Evolutionary conservation across 2,888 invertebrate genomes (phyloP), one percentile per base, ranked within the genome.

Genomic region (Tubulanus polymorphus): DNA sequence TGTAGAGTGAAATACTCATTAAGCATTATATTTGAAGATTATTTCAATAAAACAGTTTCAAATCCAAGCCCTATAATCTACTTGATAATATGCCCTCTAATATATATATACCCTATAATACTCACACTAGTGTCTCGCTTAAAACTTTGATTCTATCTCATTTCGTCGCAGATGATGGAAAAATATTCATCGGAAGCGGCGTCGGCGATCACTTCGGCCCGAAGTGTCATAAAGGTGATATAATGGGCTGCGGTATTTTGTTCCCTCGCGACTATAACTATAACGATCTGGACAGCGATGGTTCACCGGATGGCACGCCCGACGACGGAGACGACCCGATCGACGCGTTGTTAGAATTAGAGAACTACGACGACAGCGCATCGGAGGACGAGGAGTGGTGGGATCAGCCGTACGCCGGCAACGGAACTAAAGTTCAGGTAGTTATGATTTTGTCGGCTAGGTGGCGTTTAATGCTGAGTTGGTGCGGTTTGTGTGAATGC

Each of bases 111-210:
- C n/a, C n/a, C n/a, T n/a, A n/a, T n/a, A n/a, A n/a, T n/a, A n/a
- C n/a, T n/a, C n/a, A n/a, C n/a, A n/a, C n/a, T n/a, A n/a, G n/a
- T n/a, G n/a, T n/a, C n/a, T n/a, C n/a, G n/a, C n/a, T n/a, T n/a
- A n/a, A n/a, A n/a, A n/a, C n/a, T n/a, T n/a, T n/a, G n/a, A n/a
- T n/a, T n/a, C n/a, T n/a, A n/a, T n/a, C n/a, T n/a, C n/a, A n/a
- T n/a, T n/a, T n/a, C n/a, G n/a, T n/a, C n/a, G n/a, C n/a, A 69
- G 83, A 83, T 72, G 83, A 83, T 73, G 83, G 83, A 0, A 82
- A 83, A 70, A 79, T 83, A 53, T 83, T 83, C 69, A 76, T 78
- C 50, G 80, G 80, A 15, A 79, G 78, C 59, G 79, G 82, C 18
- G 78, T 81, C 46, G 83, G 83, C 20, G 81, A 81, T 65, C 80